Evolutionary conservation across 2,113 vertebrate species (phyloP), one percentile per base, ranked within the genome.

Genomic region (Neomonachus schauinslandi): DNA sequence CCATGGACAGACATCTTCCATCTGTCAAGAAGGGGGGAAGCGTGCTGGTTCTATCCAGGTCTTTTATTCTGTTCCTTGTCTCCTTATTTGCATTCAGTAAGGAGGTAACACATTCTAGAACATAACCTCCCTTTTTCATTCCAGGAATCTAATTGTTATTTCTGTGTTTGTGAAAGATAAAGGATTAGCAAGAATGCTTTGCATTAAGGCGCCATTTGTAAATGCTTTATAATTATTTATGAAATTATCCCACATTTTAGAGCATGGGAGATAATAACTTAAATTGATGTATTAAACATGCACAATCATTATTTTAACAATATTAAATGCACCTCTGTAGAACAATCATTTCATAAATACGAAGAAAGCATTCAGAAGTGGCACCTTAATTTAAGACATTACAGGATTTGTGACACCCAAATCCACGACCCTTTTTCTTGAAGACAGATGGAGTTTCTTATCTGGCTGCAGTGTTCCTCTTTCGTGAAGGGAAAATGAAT

Each of bases 141-240:
- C 31, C 98, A 89, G 80, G 92, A 97, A 91, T 69, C 86, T 94
- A 87, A 39, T 86, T 96, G 96, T 97, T 69, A 96, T 91, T 89
- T 95, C 95, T 87, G 89, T 84, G 74, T 97, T 91, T 96, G 16
- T 93, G 97, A 96, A 97, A 98, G 97, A 98, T 96, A 79, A 98
- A 97, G 93, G 95, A 95, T 93, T 98, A 97, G 96, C 91, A 95
- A 97, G 96, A 94, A 97, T 26, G 59, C 84, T 92, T 79, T 95
- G 93, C 95, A 72, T 97, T 61, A 86, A 95, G 98, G 92, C 4
- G 0, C 65, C 97, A 97, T 87, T 95, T 95, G 85, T 92, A 97
- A 97, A 89, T 87, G 96, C 97, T 98, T 98, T 97, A 92, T 98
- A 98, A 98, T 98, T 99, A 98, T 99, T 98, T 98, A 98, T 98